Evolutionary conservation across 1,140 invertebrate species (phyloP).

Genomic region (Oscheius sp.): DNA sequence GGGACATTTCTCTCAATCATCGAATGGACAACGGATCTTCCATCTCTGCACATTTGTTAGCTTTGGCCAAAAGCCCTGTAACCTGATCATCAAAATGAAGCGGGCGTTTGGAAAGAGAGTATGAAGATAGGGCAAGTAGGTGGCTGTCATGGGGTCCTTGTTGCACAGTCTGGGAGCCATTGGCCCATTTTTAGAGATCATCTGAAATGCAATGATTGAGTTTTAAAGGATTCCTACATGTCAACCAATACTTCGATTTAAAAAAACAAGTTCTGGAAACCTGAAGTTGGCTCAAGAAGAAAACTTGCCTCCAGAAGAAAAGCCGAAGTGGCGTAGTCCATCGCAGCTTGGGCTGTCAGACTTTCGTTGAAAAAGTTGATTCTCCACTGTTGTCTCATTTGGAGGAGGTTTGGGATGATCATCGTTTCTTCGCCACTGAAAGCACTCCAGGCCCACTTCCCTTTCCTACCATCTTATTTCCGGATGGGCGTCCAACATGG

Average conservation of each 20-base stretch:
- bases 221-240: neutral
- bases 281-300: neutral
- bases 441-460: neutral
- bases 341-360: neutral
- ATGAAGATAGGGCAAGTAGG: slow-evolving; percentile 4
- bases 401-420: slow-evolving; percentile 15
- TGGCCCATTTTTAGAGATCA: slow-evolving; percentile 22
- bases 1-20: slow-evolving; percentile 30
- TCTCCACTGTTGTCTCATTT: slow-evolving; percentile 11
- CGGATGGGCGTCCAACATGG: slow-evolving; percentile 97
- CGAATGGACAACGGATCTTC: slow-evolving; percentile 15
- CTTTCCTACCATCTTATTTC: slow-evolving; percentile 76
- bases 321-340: slow-evolving; percentile 14
- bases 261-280: neutral
- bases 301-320: slow-evolving; percentile 9
- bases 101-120: slow-evolving; percentile 19
- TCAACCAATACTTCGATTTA: neutral
- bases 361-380: slow-evolving; percentile 19
- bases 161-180: slow-evolving; percentile 16
- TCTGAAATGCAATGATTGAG: neutral
- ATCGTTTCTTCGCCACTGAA: slow-evolving; percentile 29
- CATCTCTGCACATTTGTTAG: neutral
- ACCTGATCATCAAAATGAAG: slow-evolving; percentile 29
- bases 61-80: neutral
- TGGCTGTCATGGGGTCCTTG: slow-evolving; percentile 22